Evolutionary conservation across 2,113 vertebrate species (phyloP).

Genomic region (Erpornis zantholeuca): DNA sequence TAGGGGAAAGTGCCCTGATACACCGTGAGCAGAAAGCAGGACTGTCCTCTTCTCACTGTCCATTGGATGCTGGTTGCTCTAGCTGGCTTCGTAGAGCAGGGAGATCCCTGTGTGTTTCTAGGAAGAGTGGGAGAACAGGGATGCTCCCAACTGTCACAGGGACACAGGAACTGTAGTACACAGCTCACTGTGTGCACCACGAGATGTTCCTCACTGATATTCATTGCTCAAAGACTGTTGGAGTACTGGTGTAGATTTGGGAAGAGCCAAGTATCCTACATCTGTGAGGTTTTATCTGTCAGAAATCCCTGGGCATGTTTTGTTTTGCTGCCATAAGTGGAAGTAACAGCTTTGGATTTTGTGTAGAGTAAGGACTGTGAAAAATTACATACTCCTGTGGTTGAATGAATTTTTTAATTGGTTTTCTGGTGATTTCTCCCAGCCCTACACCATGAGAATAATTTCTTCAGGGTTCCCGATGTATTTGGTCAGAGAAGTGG

Average conservation of each 20-base stretch:
- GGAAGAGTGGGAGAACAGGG: neutral
- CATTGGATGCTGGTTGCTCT: neutral
- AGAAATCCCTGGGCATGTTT: neutral
- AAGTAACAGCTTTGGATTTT: neutral
- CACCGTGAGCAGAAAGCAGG: neutral
- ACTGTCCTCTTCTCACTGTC: neutral
- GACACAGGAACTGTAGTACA: fast-evolving
- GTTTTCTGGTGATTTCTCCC: neutral
- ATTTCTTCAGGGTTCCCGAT: neutral
- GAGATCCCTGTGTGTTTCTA: neutral
- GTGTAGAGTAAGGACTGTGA: neutral
- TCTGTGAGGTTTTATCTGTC: neutral
- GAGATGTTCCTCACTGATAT: neutral
- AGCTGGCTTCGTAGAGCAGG: neutral
- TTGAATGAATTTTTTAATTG: neutral
- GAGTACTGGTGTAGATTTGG: neutral
- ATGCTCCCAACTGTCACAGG: neutral
- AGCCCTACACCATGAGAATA: fast-evolving
- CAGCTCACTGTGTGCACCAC: neutral
- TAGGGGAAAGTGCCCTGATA: neutral
- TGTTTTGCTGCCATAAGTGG: neutral
- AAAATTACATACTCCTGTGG: neutral
- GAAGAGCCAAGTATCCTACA: neutral
- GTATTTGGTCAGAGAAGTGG: neutral
- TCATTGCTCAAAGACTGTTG: neutral